Conservation (phyloP, 2,113 vertebrate species). For the Elanoides forficatus region DNA sequence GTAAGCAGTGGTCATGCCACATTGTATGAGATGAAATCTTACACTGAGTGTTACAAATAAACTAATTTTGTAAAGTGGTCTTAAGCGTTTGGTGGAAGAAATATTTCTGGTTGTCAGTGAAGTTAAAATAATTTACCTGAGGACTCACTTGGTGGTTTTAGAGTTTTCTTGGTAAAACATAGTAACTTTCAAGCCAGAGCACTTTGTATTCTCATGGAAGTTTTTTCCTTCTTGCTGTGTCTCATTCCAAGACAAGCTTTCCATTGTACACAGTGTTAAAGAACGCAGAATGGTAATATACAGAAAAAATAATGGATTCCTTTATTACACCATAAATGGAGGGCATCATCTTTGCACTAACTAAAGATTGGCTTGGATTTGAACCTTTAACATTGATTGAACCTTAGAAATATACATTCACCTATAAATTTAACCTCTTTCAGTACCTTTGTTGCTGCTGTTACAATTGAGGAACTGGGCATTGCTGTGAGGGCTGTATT, state of each 20-base stretch:
- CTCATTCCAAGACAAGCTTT: conserved; percentile 31
- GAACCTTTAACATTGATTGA: background rate
- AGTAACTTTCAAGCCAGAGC: background rate
- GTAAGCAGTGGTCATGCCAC: background rate
- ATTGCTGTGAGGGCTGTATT: background rate
- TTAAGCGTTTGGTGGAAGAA: background rate
- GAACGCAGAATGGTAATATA: background rate
- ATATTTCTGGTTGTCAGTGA: background rate
- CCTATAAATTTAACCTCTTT: background rate
- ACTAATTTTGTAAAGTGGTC: background rate
- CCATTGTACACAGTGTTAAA: background rate
- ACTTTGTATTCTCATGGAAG: background rate
- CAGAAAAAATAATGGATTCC: background rate
- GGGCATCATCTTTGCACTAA: background rate
- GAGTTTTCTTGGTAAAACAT: background rate
- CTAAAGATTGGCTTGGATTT: background rate
- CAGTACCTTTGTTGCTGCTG: background rate
- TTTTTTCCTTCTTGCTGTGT: conserved; percentile 47
- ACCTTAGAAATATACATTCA: background rate
- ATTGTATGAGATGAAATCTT: background rate
- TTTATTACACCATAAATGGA: background rate
- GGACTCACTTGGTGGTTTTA: background rate
- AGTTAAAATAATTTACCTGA: conserved; percentile 43
- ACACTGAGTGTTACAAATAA: background rate
- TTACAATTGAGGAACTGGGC: background rate